Percentiles rank a stretch among this genome's conserved stretches.
phyloP scores from a whole-genome alignment of 2,888 invertebrate genomes.

The Aporophyla lueneburgensis region DNA sequence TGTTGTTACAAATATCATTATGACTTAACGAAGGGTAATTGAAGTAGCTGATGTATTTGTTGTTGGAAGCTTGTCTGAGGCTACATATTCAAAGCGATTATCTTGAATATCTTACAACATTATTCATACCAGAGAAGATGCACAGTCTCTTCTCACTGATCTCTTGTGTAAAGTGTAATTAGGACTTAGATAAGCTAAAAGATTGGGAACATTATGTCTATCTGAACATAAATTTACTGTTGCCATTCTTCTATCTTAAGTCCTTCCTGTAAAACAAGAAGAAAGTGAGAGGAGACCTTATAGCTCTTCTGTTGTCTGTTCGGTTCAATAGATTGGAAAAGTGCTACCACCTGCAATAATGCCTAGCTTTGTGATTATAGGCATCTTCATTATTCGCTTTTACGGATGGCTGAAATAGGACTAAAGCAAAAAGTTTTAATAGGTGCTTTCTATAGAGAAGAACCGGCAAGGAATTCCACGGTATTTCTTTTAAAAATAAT shows the following conservation, averaged over 20 bases:
- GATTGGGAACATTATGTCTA: neutral
- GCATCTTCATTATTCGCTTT: neutral
- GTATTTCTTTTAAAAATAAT: neutral
- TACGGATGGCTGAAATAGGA: neutral
- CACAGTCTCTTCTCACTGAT: neutral
- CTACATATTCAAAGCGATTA: neutral
- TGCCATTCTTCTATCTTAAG: no score
- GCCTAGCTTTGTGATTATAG: neutral
- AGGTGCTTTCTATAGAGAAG: neutral
- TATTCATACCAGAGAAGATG: neutral
- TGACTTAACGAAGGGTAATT: constrained; percentile 25
- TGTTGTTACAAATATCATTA: constrained; percentile 59
- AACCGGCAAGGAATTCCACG: neutral
- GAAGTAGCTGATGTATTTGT: constrained; percentile 33
- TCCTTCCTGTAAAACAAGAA: no score
- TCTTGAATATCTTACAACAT: neutral
- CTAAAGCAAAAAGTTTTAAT: neutral
- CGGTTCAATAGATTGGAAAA: neutral
- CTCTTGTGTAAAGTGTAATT: neutral
- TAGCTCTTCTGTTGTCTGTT: neutral
- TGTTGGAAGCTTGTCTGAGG: constrained; percentile 20
- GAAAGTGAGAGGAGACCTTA: no score
- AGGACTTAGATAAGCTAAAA: neutral
- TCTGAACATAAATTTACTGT: no score
- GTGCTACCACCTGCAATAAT: neutral